phyloP scores from a whole-genome alignment of 2,113 vertebrate genomes.

The Puffinus mauretanicus region DNA sequence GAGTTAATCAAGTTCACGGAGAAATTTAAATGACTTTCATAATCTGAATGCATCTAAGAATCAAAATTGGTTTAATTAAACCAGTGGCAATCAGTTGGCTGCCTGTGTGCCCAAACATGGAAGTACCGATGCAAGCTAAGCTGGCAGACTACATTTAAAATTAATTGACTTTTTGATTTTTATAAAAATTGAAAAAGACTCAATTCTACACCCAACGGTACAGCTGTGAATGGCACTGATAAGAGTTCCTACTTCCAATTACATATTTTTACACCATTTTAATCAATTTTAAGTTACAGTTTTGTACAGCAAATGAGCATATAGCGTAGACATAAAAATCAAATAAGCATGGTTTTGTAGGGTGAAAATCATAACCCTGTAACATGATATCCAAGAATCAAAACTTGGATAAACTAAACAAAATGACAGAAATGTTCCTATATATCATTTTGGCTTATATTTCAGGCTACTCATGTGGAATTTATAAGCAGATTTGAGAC shows the following conservation, averaged over 20 bases:
- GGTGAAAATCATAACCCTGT: neutral
- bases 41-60: neutral
- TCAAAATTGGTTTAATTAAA: neutral
- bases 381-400: neutral
- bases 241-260: neutral
- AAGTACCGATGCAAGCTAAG: neutral
- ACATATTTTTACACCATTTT: neutral
- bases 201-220: neutral
- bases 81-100: neutral
- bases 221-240: neutral
- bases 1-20: neutral
- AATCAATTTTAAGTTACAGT: constrained; percentile 6
- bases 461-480: neutral
- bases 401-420: neutral
- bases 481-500: neutral
- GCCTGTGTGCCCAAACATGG: neutral
- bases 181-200: neutral
- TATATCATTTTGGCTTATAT: neutral
- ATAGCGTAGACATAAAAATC: neutral
- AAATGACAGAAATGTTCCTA: neutral
- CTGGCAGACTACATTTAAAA: neutral
- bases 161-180: neutral
- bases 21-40: neutral
- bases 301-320: neutral
- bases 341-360: neutral